Evolutionary conservation across 2,888 invertebrate genomes (phyloP), one percentile per base, ranked within the genome.

Genomic region (Acrobasis suavella): DNA sequence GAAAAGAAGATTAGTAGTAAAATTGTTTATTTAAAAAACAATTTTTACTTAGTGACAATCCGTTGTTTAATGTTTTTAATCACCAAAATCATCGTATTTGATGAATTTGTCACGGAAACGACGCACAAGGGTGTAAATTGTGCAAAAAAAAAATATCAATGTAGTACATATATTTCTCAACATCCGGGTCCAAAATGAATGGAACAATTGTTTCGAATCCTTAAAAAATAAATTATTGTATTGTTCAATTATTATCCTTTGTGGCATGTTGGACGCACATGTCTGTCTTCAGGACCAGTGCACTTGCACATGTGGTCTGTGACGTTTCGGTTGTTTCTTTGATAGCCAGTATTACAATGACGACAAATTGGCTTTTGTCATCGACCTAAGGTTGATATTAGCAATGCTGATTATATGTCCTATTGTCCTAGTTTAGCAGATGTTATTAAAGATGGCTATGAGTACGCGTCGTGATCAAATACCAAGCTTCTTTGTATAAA

Each of bases 181-280:
- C 46, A 46, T n/a, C 46, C 46, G 12, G 12, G 12, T 14, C 46
- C 12, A 46, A 12, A 14, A 14, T n/a, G 46, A 46, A 46, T 6
- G 14, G n/a, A 14, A 10, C 9, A 8, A 52, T 55, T 39, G 55
- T 55, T 55, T 39, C 16, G 55, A 10, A 16, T 55, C 55, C 55
- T 54, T 54, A 9, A 54, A 54, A 54, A 51, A 17, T 9, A 17
- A n/a, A n/a, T 0, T 55, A 55, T 55, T 55, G 55, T 55, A 55
- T 38, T 14, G 12, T 22, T 38, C 15, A 55, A 17, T 39, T 55
- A 12, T 1, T 55, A 10, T n/a, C 16, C 55, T 55, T 16, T 55
- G 55, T 55, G 15, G 17, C 55, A 55, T 55, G 16, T 16, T 55
- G 55, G 39, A 55, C 39, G 55, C 55, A 55, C 39, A 55, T 55